phyloP scores from a whole-genome alignment of 2,888 invertebrate genomes.

The Endomychus coccineus region DNA sequence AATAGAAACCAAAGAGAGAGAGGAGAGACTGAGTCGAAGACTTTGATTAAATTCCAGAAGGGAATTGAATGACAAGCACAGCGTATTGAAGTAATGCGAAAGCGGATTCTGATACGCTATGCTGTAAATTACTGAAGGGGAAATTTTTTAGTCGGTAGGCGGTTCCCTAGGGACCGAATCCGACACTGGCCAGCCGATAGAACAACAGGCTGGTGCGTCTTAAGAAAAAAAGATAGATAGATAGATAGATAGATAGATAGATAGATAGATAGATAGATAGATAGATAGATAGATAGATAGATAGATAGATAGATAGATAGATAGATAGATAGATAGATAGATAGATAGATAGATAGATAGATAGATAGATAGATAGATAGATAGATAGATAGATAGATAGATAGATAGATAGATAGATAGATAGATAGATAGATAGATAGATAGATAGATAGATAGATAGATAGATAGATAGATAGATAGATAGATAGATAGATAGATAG shows the following conservation, averaged over 20 bases:
- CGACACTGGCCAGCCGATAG: no score
- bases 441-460: slow-evolving; percentile 1
- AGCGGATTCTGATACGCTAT: no score
- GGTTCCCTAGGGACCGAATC: no score
- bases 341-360: slow-evolving; percentile 1
- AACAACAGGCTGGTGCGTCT: no score
- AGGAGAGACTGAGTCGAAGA: no score
- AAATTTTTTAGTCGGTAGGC: no score
- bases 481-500: slow-evolving; percentile 2
- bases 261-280: slow-evolving; percentile 7
- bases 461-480: slow-evolving; percentile 2
- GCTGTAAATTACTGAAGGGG: no score
- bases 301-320: slow-evolving; percentile 4
- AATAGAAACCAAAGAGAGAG: no score
- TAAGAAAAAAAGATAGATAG: slow-evolving; percentile 4
- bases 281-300: slow-evolving; percentile 5
- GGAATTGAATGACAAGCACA: no score
- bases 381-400: slow-evolving; percentile 3
- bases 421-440: not conserved
- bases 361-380: slow-evolving; percentile 3
- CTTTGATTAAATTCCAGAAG: no score
- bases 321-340: slow-evolving; percentile 1
- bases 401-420: slow-evolving; percentile 4
- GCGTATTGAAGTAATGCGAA: no score
- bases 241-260: slow-evolving; percentile 7